Conservation (phyloP, 2,888 invertebrate genomes). For the Polyploca ridens region DNA sequence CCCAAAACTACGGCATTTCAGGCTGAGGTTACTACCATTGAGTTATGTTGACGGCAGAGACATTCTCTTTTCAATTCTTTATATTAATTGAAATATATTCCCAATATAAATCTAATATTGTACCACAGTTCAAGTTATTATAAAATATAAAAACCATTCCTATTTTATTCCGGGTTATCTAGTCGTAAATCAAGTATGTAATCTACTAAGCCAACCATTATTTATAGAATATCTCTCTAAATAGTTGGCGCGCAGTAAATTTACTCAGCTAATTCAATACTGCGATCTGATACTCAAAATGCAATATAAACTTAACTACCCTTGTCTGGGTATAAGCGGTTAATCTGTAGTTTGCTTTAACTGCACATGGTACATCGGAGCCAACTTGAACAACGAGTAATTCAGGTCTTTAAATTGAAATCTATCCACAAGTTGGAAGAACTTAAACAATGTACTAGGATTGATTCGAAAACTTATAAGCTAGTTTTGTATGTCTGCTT, state of each 20-base stretch:
- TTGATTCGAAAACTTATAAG: slow-evolving; percentile 41
- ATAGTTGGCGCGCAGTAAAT: slow-evolving; percentile 18
- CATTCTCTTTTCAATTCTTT: too few relatives aligned
- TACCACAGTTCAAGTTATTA: not conserved
- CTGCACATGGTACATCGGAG: slow-evolving; percentile 39
- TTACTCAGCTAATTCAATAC: slow-evolving; percentile 12
- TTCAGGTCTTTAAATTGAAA: slow-evolving; percentile 51
- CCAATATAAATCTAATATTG: too few relatives aligned
- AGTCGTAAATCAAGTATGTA: not conserved
- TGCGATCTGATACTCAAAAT: slow-evolving; percentile 29
- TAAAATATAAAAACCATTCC: not conserved
- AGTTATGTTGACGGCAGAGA: too few relatives aligned
- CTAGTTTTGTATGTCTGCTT: slow-evolving; percentile 24
- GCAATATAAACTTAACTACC: slow-evolving; percentile 30
- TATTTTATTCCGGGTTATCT: not conserved
- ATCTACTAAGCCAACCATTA: slow-evolving; percentile 1
- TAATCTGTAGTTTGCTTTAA: slow-evolving; percentile 44
- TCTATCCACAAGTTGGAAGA: slow-evolving; percentile 35
- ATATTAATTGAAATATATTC: too few relatives aligned
- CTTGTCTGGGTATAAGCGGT: slow-evolving; percentile 34
- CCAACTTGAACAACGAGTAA: slow-evolving; percentile 37
- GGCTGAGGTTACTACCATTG: too few relatives aligned
- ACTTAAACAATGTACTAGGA: slow-evolving; percentile 29
- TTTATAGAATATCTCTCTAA: slow-evolving; percentile 7
- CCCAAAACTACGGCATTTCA: too few relatives aligned